These are phyloP conservation scores for Sylvia atricapilla DNA, from an alignment of 2,113 vertebrate genomes.

Conservation along the genomic window DNA sequence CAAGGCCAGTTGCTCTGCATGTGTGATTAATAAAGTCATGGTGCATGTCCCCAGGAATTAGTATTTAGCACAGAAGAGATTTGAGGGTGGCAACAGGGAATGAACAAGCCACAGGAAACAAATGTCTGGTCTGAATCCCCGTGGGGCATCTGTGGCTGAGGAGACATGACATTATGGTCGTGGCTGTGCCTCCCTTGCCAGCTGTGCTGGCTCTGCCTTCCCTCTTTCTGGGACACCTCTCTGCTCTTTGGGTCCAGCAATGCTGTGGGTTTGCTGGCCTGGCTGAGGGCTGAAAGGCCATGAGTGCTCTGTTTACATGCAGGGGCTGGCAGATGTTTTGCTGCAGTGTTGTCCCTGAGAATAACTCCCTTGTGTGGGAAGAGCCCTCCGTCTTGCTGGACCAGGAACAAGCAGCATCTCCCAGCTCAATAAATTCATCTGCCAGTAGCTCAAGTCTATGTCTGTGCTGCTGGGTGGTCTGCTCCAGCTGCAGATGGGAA, in stretches of 20 bases:
- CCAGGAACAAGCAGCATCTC: constrained; percentile 16
- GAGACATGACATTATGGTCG: fast-evolving
- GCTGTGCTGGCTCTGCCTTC: not conserved
- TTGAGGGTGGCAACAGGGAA: not conserved
- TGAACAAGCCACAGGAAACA: not conserved
- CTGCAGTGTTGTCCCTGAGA: not conserved
- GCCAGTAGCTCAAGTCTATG: not conserved
- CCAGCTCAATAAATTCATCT: not conserved
- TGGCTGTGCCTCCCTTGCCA: not conserved
- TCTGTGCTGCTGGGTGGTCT: constrained; percentile 50
- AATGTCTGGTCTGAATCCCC: not conserved
- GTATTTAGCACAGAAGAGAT: not conserved
- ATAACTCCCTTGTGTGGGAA: constrained; percentile 37
- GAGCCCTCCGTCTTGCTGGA: not conserved
- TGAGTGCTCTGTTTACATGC: not conserved
- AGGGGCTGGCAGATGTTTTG: not conserved
- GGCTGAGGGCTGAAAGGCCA: not conserved
- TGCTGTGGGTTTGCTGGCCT: not conserved
- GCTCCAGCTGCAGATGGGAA: not conserved
- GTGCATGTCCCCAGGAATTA: not conserved
- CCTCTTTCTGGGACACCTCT: not conserved
- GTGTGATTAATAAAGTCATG: not conserved
- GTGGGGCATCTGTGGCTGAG: not conserved
- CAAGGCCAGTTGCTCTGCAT: not conserved
- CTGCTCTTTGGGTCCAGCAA: not conserved